Conservation (phyloP, 2,888 invertebrate species). For the Geophilus truncorum region DNA sequence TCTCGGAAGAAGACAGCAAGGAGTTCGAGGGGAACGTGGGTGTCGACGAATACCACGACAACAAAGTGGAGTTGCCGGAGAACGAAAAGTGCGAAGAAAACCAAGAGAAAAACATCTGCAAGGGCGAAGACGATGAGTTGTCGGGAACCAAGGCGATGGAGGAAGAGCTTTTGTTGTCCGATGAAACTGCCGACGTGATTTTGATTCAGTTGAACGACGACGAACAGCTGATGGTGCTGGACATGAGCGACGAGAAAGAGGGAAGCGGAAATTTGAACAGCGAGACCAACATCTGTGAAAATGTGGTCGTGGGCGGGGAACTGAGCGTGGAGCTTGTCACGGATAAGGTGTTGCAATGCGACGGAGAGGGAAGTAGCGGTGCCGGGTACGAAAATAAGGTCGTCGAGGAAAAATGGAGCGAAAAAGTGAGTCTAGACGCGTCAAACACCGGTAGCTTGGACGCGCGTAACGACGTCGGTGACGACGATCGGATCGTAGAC, state of each 20-base stretch:
- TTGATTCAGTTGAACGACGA: background rate
- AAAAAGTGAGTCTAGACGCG: background rate
- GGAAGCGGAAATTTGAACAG: background rate
- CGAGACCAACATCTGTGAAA: background rate
- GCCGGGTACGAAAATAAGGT: background rate
- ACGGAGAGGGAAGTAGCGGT: background rate
- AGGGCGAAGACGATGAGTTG: background rate
- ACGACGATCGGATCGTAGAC: too few species aligned
- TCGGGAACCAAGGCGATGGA: background rate
- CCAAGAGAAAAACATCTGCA: background rate
- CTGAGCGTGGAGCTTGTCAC: background rate
- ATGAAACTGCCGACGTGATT: background rate
- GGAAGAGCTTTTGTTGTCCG: background rate
- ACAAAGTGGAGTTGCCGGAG: background rate
- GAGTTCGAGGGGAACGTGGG: background rate
- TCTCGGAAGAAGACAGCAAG: background rate
- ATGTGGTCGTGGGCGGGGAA: background rate
- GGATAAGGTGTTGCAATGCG: background rate
- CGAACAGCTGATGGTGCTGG: background rate
- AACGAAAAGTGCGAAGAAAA: background rate
- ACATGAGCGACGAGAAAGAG: background rate
- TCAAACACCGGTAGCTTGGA: too few species aligned
- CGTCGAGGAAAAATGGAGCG: background rate
- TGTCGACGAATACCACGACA: background rate
- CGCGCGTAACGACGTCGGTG: too few species aligned